Evolutionary conservation across 2,797 vertebrate genomes (phyloP), one percentile per base, ranked within the genome.

Genomic region (Anableps anableps): DNA sequence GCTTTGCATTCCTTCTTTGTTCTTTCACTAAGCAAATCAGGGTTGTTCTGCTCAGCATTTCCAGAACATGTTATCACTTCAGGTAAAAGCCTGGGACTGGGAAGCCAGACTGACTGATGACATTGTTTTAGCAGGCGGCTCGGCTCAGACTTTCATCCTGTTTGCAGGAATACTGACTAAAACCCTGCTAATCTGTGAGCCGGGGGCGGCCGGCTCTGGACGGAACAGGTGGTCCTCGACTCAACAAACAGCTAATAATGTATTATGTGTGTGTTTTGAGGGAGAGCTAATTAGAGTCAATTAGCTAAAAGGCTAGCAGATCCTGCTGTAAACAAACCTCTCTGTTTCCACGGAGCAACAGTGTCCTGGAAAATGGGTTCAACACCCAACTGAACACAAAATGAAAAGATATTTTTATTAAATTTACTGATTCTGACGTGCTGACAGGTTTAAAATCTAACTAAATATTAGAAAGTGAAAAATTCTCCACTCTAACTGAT

Each of bases 161-260:
- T 85, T 86, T 85, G 82, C n/a, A 75, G 78, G 23, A 80, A 87
- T 76, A 64, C 77, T 0, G 36, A 75, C 47, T 86, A 83, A 90
- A 89, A 66, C 77, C 86, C 77, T 7, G 77, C 55, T 91, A 85
- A 93, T 92, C 90, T 85, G 77, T 73, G 73, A 47, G 73, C 50
- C 0, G 10, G 34, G 75, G 79, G 51, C 47, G 14, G 5, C 80
- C 0, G 83, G 43, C 81, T 78, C 75, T 23, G 78, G 71, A 58
- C 50, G 41, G 78, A 89, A 83, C 92, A 92, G 92, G 88, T 88
- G 91, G 88, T 82, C 83, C 43, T 72, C 76, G 4, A 9, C 80
- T 87, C 84, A 85, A 45, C 74, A 80, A 64, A 74, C 51, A 74
- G 79, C 80, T 86, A 74, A 82, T 85, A 80, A 82, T 80, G 55